A percentile compares a stretch with the other conserved stretches of the same genome.
Evolutionary conservation across 2,797 vertebrate genomes (phyloP).

Genomic region (Acanthurus tractus): DNA sequence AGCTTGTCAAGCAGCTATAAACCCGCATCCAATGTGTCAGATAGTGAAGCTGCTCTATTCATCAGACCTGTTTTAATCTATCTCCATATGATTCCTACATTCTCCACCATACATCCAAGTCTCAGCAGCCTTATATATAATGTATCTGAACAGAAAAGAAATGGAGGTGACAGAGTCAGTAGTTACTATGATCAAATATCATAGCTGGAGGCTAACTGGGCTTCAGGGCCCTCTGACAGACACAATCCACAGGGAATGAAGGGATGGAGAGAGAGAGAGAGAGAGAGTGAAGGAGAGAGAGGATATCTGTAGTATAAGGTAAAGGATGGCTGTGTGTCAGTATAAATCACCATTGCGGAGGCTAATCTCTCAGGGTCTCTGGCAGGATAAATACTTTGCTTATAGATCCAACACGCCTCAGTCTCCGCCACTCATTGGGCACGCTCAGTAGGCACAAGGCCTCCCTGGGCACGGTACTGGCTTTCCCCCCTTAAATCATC

Average conservation of each 20-base stretch:
- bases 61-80: constrained; percentile 93
- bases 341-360: constrained; percentile 92
- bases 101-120: constrained; percentile 91
- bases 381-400: constrained; percentile 88
- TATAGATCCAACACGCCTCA: constrained; percentile 85
- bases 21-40: constrained; percentile 82
- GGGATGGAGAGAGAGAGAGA: constrained; percentile 77
- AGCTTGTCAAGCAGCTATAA: constrained; percentile 93
- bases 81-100: constrained; percentile 90
- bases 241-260: constrained; percentile 84
- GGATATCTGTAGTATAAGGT: constrained; percentile 79
- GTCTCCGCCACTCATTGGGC: constrained; percentile 81
- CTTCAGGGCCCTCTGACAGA: constrained; percentile 93
- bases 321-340: constrained; percentile 90
- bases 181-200: constrained; percentile 98
- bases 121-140: constrained; percentile 93
- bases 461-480: constrained; percentile 75
- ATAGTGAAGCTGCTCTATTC: constrained; percentile 88
- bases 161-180: constrained; percentile 94
- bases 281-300: constrained; percentile 38
- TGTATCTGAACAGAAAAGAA: constrained; percentile 92
- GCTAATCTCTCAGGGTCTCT: constrained; percentile 91
- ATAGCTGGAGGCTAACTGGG: constrained; percentile 94
- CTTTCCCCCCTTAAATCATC: constrained; percentile 79
- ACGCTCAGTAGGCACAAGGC: constrained; percentile 85